Conservation (phyloP, 2,113 vertebrate species). For the Marmota flaviventris region DNA sequence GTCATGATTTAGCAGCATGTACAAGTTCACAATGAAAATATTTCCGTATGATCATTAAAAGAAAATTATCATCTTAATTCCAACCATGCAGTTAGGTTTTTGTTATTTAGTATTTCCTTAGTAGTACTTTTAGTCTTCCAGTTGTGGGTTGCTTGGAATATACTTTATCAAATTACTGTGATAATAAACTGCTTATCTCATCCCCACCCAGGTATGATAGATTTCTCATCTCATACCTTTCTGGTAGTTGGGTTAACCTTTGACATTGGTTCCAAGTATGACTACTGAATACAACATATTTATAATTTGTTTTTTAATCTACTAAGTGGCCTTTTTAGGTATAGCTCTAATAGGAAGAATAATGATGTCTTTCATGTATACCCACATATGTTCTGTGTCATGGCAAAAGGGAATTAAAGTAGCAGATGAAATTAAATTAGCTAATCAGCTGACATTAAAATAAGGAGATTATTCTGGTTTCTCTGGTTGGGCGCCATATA, state of each 20-base stretch:
- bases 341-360: background rate
- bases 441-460: background rate
- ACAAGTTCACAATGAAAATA: background rate
- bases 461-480: background rate
- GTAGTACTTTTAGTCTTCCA: background rate
- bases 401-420: background rate
- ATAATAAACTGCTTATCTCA: constrained; percentile 26
- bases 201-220: background rate
- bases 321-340: background rate
- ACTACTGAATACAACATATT: constrained; percentile 39
- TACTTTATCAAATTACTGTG: background rate
- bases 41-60: background rate
- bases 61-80: constrained; percentile 28
- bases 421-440: background rate
- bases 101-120: constrained; percentile 33
- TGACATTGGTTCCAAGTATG: constrained; percentile 1
- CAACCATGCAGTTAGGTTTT: constrained; percentile 13
- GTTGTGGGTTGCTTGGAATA: background rate
- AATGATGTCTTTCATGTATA: background rate
- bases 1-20: background rate
- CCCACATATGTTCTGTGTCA: background rate
- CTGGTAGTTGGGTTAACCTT: constrained; percentile 25
- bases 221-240: background rate
- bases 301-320: constrained; percentile 43
- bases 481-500: background rate